These are phyloP conservation scores for Lasioglossum figueresi DNA, from an alignment of 2,888 invertebrate genomes.

Conservation along the genomic window DNA sequence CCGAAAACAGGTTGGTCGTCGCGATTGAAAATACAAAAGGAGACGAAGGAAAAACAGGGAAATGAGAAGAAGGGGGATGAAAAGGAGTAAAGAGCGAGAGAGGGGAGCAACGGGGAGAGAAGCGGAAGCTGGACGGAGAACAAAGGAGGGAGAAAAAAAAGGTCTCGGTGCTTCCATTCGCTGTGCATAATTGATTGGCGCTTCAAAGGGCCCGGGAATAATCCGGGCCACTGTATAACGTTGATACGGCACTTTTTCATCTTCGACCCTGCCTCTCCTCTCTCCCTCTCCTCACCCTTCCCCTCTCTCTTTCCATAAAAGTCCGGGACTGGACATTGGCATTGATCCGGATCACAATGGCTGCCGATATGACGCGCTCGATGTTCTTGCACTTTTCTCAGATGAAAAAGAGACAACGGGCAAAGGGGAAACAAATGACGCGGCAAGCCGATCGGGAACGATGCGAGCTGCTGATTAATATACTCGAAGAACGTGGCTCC, in stretches of 20 bases:
- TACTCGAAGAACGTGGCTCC: neutral
- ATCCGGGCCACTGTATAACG: slow-evolving; percentile 56
- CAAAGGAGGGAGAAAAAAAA: slow-evolving; percentile 33
- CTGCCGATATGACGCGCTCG: slow-evolving; percentile 43
- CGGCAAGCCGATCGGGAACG: no score
- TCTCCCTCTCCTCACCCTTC: neutral
- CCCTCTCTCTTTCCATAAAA: slow-evolving; percentile 44
- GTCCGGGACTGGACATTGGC: slow-evolving; percentile 41
- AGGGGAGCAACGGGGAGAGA: neutral
- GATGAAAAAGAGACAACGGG: neutral
- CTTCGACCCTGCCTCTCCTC: neutral
- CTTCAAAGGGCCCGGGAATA: slow-evolving; percentile 69
- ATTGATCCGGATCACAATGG: slow-evolving; percentile 60
- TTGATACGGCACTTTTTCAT: slow-evolving; percentile 60
- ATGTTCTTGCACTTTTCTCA: slow-evolving; percentile 48
- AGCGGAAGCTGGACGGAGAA: slow-evolving; percentile 25
- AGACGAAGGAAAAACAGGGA: slow-evolving; percentile 2
- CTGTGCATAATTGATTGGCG: slow-evolving; percentile 72
- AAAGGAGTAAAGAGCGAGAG: neutral
- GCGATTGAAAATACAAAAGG: neutral
- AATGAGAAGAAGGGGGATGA: neutral
- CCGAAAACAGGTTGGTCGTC: neutral
- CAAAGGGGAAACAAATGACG: neutral
- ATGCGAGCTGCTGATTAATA: neutral
- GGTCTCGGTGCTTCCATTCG: slow-evolving; percentile 51